These are phyloP conservation scores for Rotaria socialis DNA, from an alignment of 2,888 invertebrate species.

Conservation along the genomic window DNA sequence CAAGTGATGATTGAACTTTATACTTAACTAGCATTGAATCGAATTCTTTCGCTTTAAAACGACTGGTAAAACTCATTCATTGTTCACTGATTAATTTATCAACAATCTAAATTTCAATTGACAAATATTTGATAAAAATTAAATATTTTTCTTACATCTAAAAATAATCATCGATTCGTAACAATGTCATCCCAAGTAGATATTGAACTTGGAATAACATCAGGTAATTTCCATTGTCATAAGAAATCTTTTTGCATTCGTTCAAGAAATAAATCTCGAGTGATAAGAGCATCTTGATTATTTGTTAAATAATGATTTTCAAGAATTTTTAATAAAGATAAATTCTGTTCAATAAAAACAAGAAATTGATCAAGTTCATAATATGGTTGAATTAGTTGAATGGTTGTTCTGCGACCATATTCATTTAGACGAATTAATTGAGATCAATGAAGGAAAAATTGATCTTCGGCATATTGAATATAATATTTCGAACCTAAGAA, in stretches of 20 bases:
- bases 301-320: neutral
- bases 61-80: neutral
- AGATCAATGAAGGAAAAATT: slow-evolving; percentile 5
- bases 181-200: slow-evolving; percentile 45
- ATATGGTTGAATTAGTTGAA: neutral
- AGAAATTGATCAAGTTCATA: neutral
- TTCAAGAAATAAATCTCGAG: neutral
- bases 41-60: slow-evolving; percentile 2
- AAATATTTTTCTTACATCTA: neutral
- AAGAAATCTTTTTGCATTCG: neutral
- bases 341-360: neutral
- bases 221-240: slow-evolving; percentile 18
- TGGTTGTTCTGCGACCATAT: neutral
- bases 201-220: slow-evolving; percentile 31
- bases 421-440: neutral
- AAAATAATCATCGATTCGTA: slow-evolving; percentile 44
- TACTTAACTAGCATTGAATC: neutral
- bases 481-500: neutral
- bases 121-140: too few relatives aligned
- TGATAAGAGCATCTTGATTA: neutral
- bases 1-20: neutral
- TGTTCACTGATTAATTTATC: neutral
- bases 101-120: neutral
- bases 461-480: neutral
- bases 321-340: neutral